Evolutionary conservation across 30 jellyfish, hydroid and myxozoan species (phyloP), one percentile per base, ranked within the genome.

Genomic region (Cassiopea andromeda): DNA sequence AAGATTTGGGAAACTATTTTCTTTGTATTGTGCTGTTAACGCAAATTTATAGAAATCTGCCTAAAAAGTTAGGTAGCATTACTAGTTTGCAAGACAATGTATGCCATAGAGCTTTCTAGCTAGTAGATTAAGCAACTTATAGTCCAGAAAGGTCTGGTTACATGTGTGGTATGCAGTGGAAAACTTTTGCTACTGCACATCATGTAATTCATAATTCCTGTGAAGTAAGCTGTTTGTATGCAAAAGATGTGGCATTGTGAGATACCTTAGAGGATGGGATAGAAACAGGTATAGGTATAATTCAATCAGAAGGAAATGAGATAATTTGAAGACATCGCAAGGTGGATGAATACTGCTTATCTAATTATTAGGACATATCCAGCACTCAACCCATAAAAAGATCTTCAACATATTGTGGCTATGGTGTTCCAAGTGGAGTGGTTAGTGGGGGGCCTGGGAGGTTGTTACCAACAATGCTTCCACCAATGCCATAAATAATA

Each of bases 401-500:
- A 5, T 57, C 68, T 6, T 44, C 12, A 58, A 27, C 38, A 27
- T 27, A 27, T 0, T 27, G 0, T 27, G 38, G 0, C 38, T 27
- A 27, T 27, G 38, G 38, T 27, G 38, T 27, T 27, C 38, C 38
- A 27, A 27, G 38, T 0, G 38, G 38, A 0, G 38, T 27, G 38
- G 38, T 0, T 27, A 27, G 38, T 27, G n/a, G 38, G 38, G 38
- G 38, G 38, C 0, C 38, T 27, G 38, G 38, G 38, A 27, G 38
- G 38, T 0, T 27, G 38, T 27, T 27, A 27, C 0, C 38, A 27
- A 27, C 38, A 27, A n/a, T n/a, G 77, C 50, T 82, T 60, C 85
- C 95, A 48, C 96, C 85, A 47, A 84, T 87, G 64, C 91, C 91
- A 75, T 69, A 96, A 9, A 90, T 92, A 13, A 71, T 81, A 7